Evolutionary conservation across 2,113 vertebrate species (phyloP).

Genomic region (Apodemus speciosus): DNA sequence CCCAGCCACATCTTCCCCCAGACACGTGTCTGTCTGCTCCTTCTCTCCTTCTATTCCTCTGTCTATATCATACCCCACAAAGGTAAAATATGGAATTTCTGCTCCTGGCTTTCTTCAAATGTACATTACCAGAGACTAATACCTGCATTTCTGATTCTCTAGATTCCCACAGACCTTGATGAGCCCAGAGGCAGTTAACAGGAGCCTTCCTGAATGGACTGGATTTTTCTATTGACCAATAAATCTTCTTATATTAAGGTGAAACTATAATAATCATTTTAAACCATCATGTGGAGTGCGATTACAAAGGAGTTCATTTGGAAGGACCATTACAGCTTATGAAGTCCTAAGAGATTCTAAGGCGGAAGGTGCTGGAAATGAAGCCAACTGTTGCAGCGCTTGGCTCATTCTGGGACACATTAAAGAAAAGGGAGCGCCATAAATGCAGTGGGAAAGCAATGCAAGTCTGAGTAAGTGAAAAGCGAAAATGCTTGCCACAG

Average conservation of each 20-base stretch:
- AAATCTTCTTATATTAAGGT: conserved; percentile 78
- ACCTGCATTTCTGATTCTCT: conserved; percentile 55
- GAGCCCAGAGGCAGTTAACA: conserved; percentile 49
- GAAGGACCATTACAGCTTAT: conserved; percentile 75
- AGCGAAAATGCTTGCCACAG: conserved; percentile 39
- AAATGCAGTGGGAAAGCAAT: conserved; percentile 56
- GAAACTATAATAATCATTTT: conserved; percentile 74
- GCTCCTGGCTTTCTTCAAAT: conserved; percentile 13
- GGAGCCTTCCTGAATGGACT: not conserved
- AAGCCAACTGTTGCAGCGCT: conserved; percentile 41
- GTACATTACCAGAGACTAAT: conserved; percentile 43
- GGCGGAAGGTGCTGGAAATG: conserved; percentile 23
- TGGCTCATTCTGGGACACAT: conserved; percentile 23
- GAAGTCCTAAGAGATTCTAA: conserved; percentile 65
- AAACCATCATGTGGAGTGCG: conserved; percentile 70
- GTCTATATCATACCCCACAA: no score
- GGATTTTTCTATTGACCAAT: conserved; percentile 21
- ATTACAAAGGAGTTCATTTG: conserved; percentile 77
- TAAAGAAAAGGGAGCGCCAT: conserved; percentile 44
- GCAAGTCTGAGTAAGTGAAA: conserved; percentile 55
- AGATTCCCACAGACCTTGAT: conserved; percentile 2
- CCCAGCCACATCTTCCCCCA: not conserved
- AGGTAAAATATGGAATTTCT: not conserved
- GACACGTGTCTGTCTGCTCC: not conserved
- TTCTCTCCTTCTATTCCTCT: not conserved